Base-by-base conservation (phyloP, 37 sponge, comb jelly and placozoan genomes). In the Eunapius fragilis region DNA sequence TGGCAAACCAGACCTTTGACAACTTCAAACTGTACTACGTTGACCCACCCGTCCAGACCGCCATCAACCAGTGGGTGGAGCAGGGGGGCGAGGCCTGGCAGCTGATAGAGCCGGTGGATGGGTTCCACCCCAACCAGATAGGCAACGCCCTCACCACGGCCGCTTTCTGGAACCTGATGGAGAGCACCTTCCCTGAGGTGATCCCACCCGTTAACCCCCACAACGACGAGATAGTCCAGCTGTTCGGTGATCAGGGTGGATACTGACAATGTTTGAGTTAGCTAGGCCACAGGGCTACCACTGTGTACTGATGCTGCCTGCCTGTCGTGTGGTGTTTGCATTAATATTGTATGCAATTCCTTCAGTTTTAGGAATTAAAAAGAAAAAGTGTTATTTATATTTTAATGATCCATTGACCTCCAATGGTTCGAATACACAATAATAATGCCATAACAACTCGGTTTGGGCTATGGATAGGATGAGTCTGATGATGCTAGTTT, bases 71-170 rank as follows among this genome's bases (percentile, higher is more conserved):
- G 22, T 97, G 98, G 98, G 71, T 58, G 70, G 70, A 34, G 3
- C 26, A 80, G 68, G 98, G 98, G 3, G 92, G 90, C 10, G 49
- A 97, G 70, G 37, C 58, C 13, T 92, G 91, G 93, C 86, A 97
- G 71, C 88, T 97, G 78, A 90, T 97, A 25, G 95, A 97, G 67
- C 98, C 98, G 0, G 95, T 94, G 68, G 98, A 97, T 86, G 98
- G 98, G n/a, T 93, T 97, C 41, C 98, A 97, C 68, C 89, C 95
- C 50, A 95, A 87, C 72, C 96, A 93, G 76, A 67, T 77, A 7
- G 91, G 80, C 19, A 86, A 95, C 32, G 89, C 89, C 37, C 91
- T 92, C 17, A 81, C 86, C 28, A 87, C 95, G 14, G 83, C 91
- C 58, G 73, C 95, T 11, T 26, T 81, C 17, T 97, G 92, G 87